Base-by-base conservation (phyloP, 2,888 invertebrate genomes). In the Atrina japonica region DNA sequence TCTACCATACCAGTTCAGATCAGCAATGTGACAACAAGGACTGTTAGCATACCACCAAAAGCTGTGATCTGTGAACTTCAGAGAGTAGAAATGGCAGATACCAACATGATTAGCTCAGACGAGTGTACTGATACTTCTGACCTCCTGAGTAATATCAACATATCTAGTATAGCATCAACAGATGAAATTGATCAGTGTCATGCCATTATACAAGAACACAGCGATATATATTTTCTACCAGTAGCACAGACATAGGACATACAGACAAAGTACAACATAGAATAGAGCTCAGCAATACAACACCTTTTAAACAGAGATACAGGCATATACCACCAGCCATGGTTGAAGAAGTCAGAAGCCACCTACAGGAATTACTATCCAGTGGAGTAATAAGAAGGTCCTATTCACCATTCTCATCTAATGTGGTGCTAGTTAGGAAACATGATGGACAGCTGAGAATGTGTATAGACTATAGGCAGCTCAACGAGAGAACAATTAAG, bases 21-120 rank as follows among this genome's bases (percentile, higher is more conserved):
- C 2, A 30, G 56, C 1, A 66, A 66, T 47, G 40, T 66, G 29
- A 66, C 66, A 14, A 58, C 53, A 41, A 40, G 29, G n/a, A 55
- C 65, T 16, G 45, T 65, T 21, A 14, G 16, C 23, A 43, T 55
- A 23, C 11, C 65, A 25, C 53, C 55, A 21, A 29, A 40, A 27
- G 29, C 53, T 16, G n/a, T 65, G 21, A 2, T 53, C 2, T 53
- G 55, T 27, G 65, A 66, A 29, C 29, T 66, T 16, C 66, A 66
- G 14, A 18, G 23, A 14, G 50, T 52, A 25, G 23, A n/a, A n/a
- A n/a, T n/a, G n/a, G n/a, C n/a, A n/a, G n/a, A n/a, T n/a, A n/a
- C n/a, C n/a, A n/a, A n/a, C n/a, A 35, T 11, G 11, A 5, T 7
- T 7, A 35, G 35, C 35, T 5, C 6, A 35, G 35, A 35, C n/a